These are phyloP conservation scores for Channa argus DNA, from an alignment of 2,113 vertebrate genomes.

Conservation along the genomic window DNA sequence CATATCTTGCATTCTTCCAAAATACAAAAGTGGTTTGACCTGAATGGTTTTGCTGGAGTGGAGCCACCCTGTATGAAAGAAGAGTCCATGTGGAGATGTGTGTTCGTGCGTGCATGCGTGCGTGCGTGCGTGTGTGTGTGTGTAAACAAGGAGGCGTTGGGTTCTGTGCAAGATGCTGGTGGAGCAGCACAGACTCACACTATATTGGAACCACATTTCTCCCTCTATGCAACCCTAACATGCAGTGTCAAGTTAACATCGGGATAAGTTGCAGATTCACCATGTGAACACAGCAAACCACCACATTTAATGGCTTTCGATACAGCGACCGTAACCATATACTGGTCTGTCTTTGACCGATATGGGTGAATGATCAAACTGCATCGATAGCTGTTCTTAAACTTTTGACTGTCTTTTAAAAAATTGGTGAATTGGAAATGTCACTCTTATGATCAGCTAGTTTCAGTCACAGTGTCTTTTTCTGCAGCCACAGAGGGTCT, in stretches of 20 bases:
- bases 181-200: slow-evolving; percentile 64
- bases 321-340: slow-evolving; percentile 40
- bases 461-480: slow-evolving; percentile 44
- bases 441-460: slow-evolving; percentile 49
- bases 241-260: slow-evolving; percentile 72
- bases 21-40: slow-evolving; percentile 84
- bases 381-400: slow-evolving; percentile 31
- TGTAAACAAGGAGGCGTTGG: slow-evolving; percentile 79
- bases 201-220: slow-evolving; percentile 84
- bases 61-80: slow-evolving; percentile 76
- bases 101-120: too few species aligned
- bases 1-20: slow-evolving; percentile 82
- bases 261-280: slow-evolving; percentile 57
- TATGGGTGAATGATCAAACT: slow-evolving; percentile 53
- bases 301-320: slow-evolving; percentile 56
- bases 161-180: slow-evolving; percentile 74
- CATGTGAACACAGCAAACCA: slow-evolving; percentile 54
- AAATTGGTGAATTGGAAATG: slow-evolving; percentile 36
- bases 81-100: slow-evolving; percentile 66
- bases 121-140: slow-evolving; percentile 63
- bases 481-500: slow-evolving; percentile 46
- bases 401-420: slow-evolving; percentile 48
- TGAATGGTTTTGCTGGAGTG: slow-evolving; percentile 77
- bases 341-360: slow-evolving; percentile 47
- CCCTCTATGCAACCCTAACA: slow-evolving; percentile 58